Evolutionary conservation across 2,113 vertebrate genomes (phyloP).

Genomic region (Cervus canadensis): DNA sequence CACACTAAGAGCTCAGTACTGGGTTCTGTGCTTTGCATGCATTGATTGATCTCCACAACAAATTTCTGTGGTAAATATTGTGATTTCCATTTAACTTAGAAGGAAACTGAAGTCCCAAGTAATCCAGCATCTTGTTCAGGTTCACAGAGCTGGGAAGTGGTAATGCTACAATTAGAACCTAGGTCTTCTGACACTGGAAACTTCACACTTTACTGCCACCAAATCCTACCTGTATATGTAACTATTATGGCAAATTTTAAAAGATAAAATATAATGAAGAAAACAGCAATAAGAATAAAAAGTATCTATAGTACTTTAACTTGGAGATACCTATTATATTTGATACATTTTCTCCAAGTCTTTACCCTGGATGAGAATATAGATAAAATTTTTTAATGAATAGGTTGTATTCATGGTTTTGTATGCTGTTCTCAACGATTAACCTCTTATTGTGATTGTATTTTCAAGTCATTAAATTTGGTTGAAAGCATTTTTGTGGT

Average conservation of each 20-base stretch:
- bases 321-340: background rate
- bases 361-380: background rate
- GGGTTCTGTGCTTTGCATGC: background rate
- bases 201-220: background rate
- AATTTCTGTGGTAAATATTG: background rate
- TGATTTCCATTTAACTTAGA: conserved; percentile 1
- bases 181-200: background rate
- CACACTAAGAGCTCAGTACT: background rate
- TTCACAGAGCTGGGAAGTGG: background rate
- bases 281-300: background rate
- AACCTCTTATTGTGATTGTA: conserved; percentile 4
- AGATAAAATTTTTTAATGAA: background rate
- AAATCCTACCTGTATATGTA: background rate
- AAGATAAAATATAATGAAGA: background rate
- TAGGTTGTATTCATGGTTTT: background rate
- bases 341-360: background rate
- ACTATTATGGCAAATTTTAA: background rate
- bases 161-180: background rate
- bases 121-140: background rate
- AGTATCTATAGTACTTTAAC: background rate
- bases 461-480: conserved; percentile 33
- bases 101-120: background rate
- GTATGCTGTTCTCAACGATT: conserved; percentile 14
- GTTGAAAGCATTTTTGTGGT: conserved; percentile 16
- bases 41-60: background rate